Conservation (phyloP, 2,113 vertebrate species). For the Noctilio leporinus region DNA sequence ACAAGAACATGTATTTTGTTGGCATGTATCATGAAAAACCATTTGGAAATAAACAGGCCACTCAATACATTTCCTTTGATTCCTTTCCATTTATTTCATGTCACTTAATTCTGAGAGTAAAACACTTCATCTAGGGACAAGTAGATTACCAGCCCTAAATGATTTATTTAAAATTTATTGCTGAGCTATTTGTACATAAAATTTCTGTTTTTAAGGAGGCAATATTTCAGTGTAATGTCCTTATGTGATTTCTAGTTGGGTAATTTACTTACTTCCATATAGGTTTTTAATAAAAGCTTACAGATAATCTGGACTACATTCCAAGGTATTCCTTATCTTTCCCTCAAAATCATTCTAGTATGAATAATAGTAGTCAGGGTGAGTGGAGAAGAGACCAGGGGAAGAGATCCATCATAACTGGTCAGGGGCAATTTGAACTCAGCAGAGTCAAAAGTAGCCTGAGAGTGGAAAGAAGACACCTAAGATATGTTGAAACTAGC, state of each 20-base stretch:
- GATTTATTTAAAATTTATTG: not conserved
- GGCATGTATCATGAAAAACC: not conserved
- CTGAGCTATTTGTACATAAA: not conserved
- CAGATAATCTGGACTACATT: not conserved
- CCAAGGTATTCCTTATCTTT: slow-evolving; percentile 3
- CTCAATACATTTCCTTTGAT: not conserved
- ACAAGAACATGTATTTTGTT: not conserved
- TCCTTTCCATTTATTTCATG: not conserved
- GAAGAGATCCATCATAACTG: not conserved
- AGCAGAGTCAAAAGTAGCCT: not conserved
- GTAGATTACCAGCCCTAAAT: not conserved
- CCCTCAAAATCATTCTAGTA: not conserved
- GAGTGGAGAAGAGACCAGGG: not conserved
- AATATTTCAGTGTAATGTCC: not conserved
- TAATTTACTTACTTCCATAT: not conserved
- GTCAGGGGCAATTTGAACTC: not conserved
- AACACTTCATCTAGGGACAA: not conserved
- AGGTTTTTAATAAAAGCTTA: slow-evolving; percentile 1
- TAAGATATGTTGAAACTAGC: not conserved
- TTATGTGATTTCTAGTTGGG: not conserved
- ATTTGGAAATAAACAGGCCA: not conserved
- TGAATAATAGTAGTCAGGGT: not conserved
- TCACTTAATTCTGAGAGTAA: not conserved
- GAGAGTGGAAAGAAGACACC: not conserved
- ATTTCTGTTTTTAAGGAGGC: not conserved